phyloP scores from a whole-genome alignment of 1,140 invertebrate genomes.

The Coenobita brevimanus region DNA sequence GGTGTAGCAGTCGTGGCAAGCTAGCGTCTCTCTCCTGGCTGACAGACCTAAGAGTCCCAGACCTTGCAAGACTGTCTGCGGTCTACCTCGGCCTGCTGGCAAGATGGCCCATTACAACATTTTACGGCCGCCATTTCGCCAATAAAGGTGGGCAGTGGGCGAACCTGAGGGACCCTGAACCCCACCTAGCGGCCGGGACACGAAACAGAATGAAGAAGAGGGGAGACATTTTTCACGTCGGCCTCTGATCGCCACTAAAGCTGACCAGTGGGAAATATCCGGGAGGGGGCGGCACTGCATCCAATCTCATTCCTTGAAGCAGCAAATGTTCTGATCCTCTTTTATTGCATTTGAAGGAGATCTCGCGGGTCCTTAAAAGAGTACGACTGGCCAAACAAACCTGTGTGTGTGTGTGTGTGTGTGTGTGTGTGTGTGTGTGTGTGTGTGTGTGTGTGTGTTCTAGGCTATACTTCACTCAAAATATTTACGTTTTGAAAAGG shows the following conservation, averaged over 20 bases:
- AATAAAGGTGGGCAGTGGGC: conserved; percentile 51
- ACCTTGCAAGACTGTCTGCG: conserved; percentile 28
- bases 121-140: conserved; percentile 58
- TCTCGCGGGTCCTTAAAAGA: conserved; percentile 47
- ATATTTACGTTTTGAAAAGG: too few relatives aligned
- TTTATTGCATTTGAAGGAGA: conserved; percentile 66
- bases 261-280: conserved; percentile 64
- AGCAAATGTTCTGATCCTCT: conserved; percentile 58
- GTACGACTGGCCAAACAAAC: neutral
- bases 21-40: conserved; percentile 5
- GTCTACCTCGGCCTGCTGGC: conserved; percentile 48
- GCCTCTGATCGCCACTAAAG: conserved; percentile 60
- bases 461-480: too few relatives aligned
- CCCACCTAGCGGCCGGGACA: conserved; percentile 1
- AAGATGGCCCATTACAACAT: conserved; percentile 53
- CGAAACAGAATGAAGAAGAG: conserved; percentile 37
- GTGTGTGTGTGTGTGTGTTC: too few relatives aligned
- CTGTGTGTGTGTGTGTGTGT: too few relatives aligned
- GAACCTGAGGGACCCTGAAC: neutral
- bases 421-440: too few relatives aligned
- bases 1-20: neutral
- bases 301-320: conserved; percentile 63
- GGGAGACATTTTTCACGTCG: conserved; percentile 51
- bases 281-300: conserved; percentile 51
- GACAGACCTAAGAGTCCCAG: conserved; percentile 38